Base-by-base conservation (phyloP, 2,113 vertebrate species). In the Promerops cafer region DNA sequence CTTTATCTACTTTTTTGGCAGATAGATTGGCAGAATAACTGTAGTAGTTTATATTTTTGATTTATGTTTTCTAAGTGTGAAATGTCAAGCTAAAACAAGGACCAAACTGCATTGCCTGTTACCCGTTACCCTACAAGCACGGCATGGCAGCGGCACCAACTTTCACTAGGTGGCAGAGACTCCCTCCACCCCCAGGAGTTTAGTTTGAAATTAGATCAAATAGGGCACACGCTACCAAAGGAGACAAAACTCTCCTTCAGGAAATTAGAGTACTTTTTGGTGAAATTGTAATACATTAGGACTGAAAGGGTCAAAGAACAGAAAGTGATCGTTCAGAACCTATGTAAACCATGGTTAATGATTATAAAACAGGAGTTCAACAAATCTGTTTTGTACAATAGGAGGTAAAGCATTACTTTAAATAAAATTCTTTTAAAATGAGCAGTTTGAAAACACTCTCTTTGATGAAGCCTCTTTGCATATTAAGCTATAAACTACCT, bases 91-190 rank as follows among this genome's bases (percentile, higher is more conserved):
- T 12, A 6, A 35, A 78, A n/a, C 1, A 3, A 39, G n/a, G 24
- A 37, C 13, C 9, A 33, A 30, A 28, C 42, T 87, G 31, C 15
- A 0, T 39, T 69, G 1, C 22, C 3, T n/a, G 30, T 52, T 56
- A 27, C 1, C 11, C 0, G 0, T 47, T 60, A 31, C 19, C 5
- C 13, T 72, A 2, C 4, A 9, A 31, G 49, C 30, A 6, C 24
- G 26, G 53, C 26, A 37, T 33, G 37, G 35, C 49, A 57, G 24
- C 53, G 53, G 35, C 50, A 6, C 22, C 5, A 11, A 18, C 11
- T 86, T 21, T n/a, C 45, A 37, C 24, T 89, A 30, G 45, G 9
- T 86, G 76, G 31, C 72, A 83, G 47, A 61, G 28, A n/a, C 20
- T 52, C 22, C 11, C 7, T 72, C 50, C 23, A 15, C 16, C 6